Percentiles rank a stretch among this genome's conserved stretches.
These are phyloP conservation scores for Coregonus clupeaformis DNA, from an alignment of 2,113 vertebrate genomes.

Conservation along the genomic window DNA sequence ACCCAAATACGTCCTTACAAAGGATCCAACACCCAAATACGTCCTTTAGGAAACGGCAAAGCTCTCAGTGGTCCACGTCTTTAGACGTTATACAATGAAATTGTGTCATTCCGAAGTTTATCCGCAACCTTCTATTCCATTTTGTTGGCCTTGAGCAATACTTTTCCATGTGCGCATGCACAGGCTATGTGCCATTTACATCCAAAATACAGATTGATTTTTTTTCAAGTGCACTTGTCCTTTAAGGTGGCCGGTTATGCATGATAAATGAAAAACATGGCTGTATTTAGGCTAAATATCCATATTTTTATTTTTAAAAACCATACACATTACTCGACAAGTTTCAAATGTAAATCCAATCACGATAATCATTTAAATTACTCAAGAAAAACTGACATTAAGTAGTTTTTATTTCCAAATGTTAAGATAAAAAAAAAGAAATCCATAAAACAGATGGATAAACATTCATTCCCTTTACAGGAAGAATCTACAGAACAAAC, in stretches of 20 bases:
- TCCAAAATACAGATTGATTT: not conserved
- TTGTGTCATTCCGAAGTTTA: too few relatives aligned
- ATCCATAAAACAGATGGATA: slow-evolving; percentile 82
- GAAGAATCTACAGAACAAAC: slow-evolving; percentile 80
- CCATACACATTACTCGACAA: slow-evolving; percentile 84
- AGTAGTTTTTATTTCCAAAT: slow-evolving; percentile 81
- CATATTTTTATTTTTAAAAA: slow-evolving; percentile 86
- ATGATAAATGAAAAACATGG: slow-evolving; percentile 59
- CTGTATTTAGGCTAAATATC: slow-evolving; percentile 77
- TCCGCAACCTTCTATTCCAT: too few relatives aligned
- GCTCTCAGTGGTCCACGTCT: not conserved
- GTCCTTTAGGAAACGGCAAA: not conserved
- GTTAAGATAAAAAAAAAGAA: slow-evolving; percentile 77
- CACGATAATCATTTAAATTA: slow-evolving; percentile 83
- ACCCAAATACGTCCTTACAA: too few relatives aligned
- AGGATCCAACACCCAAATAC: not conserved
- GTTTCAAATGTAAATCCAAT: slow-evolving; percentile 85
- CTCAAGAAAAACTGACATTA: slow-evolving; percentile 83
- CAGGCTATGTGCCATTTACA: not conserved
- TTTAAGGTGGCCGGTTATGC: not conserved
- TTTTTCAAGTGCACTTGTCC: not conserved
- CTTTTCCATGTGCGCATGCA: not conserved
- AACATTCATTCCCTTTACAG: slow-evolving; percentile 80
- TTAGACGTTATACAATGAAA: too few relatives aligned
- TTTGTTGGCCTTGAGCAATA: too few relatives aligned